phyloP scores from a whole-genome alignment of 2,113 vertebrate species.

The Actenoides hombroni region DNA sequence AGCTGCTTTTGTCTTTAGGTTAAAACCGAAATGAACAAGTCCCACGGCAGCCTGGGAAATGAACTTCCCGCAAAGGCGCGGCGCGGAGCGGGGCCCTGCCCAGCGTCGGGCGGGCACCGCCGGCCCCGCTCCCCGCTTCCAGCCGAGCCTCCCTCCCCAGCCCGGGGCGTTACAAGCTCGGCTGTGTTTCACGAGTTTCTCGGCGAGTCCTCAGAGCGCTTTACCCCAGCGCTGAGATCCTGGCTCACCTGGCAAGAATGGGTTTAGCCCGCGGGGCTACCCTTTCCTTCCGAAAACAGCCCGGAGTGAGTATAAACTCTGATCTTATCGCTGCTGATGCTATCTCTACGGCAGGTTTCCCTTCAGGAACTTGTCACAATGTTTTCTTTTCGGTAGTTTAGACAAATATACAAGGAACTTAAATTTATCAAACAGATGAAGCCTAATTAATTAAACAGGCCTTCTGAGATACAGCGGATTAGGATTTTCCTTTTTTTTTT shows the following conservation, averaged over 20 bases:
- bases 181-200: accelerated
- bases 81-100: background rate
- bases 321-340: slow-evolving; percentile 55
- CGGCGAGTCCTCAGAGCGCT: accelerated
- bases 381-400: slow-evolving; percentile 59
- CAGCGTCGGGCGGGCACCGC: background rate
- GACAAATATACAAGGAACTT: slow-evolving; percentile 51
- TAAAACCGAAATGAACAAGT: background rate
- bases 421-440: slow-evolving; percentile 50
- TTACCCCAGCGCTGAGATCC: background rate
- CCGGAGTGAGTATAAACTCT: background rate
- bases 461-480: background rate
- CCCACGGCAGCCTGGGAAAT: background rate
- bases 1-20: background rate
- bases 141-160: no score
- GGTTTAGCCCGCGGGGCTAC: background rate
- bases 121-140: background rate
- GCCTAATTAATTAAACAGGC: slow-evolving; percentile 44
- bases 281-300: background rate
- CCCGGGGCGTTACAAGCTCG: background rate
- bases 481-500: background rate
- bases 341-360: slow-evolving; percentile 19
- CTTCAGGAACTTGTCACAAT: slow-evolving; percentile 43
- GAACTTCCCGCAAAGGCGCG: no score
- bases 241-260: background rate